Evolutionary conservation across 1,140 invertebrate species (phyloP).

Genomic region (Drosophila bipectinata): DNA sequence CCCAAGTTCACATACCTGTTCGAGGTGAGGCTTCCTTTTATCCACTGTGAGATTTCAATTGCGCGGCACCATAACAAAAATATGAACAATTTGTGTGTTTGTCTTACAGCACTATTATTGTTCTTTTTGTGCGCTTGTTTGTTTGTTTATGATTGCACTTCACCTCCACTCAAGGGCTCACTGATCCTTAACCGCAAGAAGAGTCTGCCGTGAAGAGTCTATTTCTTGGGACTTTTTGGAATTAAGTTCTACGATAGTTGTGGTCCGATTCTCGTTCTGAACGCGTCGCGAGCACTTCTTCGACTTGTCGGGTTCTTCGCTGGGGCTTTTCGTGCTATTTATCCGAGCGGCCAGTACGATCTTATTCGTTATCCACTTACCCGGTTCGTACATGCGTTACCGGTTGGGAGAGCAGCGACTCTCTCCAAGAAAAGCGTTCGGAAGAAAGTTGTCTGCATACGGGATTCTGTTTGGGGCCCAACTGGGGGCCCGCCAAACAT

Average conservation of each 20-base stretch:
- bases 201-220: constrained; percentile 26
- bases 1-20: constrained; percentile 59
- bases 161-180: constrained; percentile 57
- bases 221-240: constrained; percentile 13
- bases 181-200: constrained; percentile 58
- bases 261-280: constrained; percentile 56
- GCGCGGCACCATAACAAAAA: constrained; percentile 47
- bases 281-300: constrained; percentile 71
- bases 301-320: constrained; percentile 45
- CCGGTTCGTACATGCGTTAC: neutral
- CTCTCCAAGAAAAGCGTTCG: constrained; percentile 57
- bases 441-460: constrained; percentile 72
- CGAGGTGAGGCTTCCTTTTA: constrained; percentile 34
- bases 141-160: constrained; percentile 50
- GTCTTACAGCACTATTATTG: constrained; percentile 15
- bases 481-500: constrained; percentile 38
- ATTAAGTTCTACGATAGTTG: constrained; percentile 8
- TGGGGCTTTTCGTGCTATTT: constrained; percentile 58
- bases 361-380: neutral
- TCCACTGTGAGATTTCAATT: constrained; percentile 55
- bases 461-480: constrained; percentile 17
- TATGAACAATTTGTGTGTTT: constrained; percentile 39
- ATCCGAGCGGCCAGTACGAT: neutral
- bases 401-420: neutral
- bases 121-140: constrained; percentile 1